These are phyloP conservation scores for Toxotes lorentzi DNA, from an alignment of 2,797 vertebrate species.

Conservation along the genomic window DNA sequence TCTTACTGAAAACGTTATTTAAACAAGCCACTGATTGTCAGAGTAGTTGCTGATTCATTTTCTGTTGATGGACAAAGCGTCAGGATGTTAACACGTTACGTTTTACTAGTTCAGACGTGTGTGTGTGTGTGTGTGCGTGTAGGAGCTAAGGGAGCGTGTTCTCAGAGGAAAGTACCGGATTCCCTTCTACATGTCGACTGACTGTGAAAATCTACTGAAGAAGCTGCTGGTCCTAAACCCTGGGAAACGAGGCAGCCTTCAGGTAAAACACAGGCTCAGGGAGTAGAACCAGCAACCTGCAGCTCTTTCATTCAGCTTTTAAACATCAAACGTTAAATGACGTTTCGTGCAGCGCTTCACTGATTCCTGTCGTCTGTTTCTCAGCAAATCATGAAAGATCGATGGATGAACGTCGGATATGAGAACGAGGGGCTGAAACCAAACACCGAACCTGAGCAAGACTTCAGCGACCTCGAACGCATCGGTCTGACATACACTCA, in stretches of 20 bases:
- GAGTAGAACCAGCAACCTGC: not conserved
- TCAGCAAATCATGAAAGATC: conserved; percentile 94
- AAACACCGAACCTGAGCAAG: conserved; percentile 89
- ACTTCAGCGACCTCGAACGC: conserved; percentile 85
- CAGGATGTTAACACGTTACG: too few species aligned
- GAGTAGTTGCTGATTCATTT: too few species aligned
- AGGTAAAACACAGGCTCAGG: conserved; percentile 80
- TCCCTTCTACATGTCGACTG: conserved; percentile 96
- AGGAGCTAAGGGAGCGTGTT: conserved; percentile 93
- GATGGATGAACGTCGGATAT: conserved; percentile 93
- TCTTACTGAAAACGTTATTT: too few species aligned
- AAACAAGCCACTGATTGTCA: too few species aligned
- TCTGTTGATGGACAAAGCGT: too few species aligned
- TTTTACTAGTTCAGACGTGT: not conserved
- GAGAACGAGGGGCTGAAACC: conserved; percentile 92
- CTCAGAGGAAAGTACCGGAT: conserved; percentile 94
- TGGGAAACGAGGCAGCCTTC: conserved; percentile 92
- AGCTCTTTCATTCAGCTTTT: not conserved
- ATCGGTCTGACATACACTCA: conserved; percentile 48
- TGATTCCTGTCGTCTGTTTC: conserved; percentile 19
- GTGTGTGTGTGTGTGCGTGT: conserved; percentile 53
- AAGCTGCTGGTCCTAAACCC: conserved; percentile 94
- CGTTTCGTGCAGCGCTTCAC: not conserved
- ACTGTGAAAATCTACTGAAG: conserved; percentile 96
- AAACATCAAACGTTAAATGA: too few species aligned